These are phyloP conservation scores for Sylvicapra grimmia DNA, from an alignment of 2,113 vertebrate species.

Conservation along the genomic window DNA sequence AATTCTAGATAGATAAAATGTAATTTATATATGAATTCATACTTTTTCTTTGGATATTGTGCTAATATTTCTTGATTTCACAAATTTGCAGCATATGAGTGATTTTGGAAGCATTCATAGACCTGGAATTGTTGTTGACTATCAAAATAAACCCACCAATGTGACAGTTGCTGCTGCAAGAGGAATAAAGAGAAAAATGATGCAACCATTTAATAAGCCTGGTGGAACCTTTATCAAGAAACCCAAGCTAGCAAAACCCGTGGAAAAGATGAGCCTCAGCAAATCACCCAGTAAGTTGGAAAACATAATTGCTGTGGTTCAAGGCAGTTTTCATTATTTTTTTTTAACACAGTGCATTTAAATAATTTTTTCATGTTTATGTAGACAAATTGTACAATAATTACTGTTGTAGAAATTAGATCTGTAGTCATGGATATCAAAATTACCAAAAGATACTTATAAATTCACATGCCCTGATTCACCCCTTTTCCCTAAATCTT, in stretches of 20 bases:
- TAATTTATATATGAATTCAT: constrained; percentile 60
- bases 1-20: constrained; percentile 49
- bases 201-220: constrained; percentile 82
- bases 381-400: not conserved
- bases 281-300: constrained; percentile 81
- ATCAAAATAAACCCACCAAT: constrained; percentile 82
- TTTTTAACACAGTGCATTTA: not conserved
- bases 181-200: constrained; percentile 89
- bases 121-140: constrained; percentile 83
- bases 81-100: constrained; percentile 84
- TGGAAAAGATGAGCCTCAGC: constrained; percentile 79
- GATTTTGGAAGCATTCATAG: constrained; percentile 85
- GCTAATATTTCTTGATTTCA: constrained; percentile 76
- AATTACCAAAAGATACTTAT: not conserved
- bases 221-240: constrained; percentile 85
- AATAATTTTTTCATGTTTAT: not conserved
- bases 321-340: not conserved
- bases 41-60: constrained; percentile 49
- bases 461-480: not conserved
- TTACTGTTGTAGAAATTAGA: not conserved
- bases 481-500: not conserved
- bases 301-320: not conserved
- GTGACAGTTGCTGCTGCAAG: constrained; percentile 80
- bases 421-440: not conserved
- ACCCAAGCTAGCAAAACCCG: constrained; percentile 83